Percentiles rank a stretch among this genome's conserved stretches.
phyloP scores from a whole-genome alignment of 1,140 invertebrate genomes.

The Plodia interpunctella region DNA sequence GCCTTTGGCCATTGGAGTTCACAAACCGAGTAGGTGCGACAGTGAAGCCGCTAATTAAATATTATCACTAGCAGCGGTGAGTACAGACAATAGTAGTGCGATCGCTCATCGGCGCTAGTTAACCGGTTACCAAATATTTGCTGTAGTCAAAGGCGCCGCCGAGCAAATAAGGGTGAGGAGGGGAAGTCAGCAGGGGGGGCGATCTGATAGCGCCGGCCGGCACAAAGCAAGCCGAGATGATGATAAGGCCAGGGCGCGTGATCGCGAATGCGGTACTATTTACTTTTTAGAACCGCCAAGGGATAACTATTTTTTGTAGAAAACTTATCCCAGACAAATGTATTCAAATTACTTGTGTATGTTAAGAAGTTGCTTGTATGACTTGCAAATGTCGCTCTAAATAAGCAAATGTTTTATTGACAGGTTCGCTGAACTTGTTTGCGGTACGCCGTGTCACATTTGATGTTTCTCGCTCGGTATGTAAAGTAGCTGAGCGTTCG shows the following conservation, averaged over 20 bases:
- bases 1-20: conserved; percentile 42
- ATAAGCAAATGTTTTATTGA: conserved; percentile 52
- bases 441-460: conserved; percentile 11
- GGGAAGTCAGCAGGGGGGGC: conserved; percentile 13
- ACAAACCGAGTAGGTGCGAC: conserved; percentile 54
- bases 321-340: conserved; percentile 2
- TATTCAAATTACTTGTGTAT: conserved; percentile 11
- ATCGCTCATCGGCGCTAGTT: conserved; percentile 63
- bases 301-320: neutral
- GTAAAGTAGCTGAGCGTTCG: conserved; percentile 25
- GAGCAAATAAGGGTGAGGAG: conserved; percentile 39
- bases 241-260: conserved; percentile 38
- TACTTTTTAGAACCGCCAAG: conserved; percentile 24
- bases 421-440: conserved; percentile 40
- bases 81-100: conserved; percentile 55
- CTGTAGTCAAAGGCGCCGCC: conserved; percentile 62
- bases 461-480: conserved; percentile 26
- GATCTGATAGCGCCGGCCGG: conserved; percentile 26
- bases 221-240: conserved; percentile 39
- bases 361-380: conserved; percentile 23
- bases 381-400: conserved; percentile 47
- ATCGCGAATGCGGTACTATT: conserved; percentile 31
- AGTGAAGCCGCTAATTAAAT: conserved; percentile 68
- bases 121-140: conserved; percentile 71
- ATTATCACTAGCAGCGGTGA: conserved; percentile 62